Conservation (phyloP, 2,113 vertebrate species). For the Cryptoleucopteryx plumbea region DNA sequence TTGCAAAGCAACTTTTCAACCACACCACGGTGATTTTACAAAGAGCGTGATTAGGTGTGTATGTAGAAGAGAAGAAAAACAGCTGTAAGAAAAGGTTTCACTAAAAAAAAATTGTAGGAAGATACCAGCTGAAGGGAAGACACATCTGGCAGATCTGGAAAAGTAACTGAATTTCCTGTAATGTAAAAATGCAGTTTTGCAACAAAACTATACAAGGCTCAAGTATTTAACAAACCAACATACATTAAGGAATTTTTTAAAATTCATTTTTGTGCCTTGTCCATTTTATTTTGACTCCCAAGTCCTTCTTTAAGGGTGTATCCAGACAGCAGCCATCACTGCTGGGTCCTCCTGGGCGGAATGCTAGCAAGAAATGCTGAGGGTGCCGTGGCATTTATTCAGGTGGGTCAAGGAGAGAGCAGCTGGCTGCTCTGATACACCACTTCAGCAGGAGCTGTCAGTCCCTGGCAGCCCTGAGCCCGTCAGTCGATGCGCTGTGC, state of each 20-base stretch:
- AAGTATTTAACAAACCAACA: not conserved
- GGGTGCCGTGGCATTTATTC: not conserved
- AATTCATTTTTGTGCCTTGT: not conserved
- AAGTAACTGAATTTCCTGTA: not conserved
- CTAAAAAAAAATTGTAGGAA: not conserved
- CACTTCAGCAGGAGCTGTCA: not conserved
- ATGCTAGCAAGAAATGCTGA: not conserved
- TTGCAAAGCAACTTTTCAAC: not conserved
- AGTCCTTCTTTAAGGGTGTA: not conserved
- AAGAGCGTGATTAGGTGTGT: not conserved
- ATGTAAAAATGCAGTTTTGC: not conserved
- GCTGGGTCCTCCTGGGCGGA: not conserved
- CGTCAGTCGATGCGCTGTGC: accelerated
- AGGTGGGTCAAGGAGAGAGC: not conserved
- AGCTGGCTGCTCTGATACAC: not conserved
- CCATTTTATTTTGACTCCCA: not conserved
- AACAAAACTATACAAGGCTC: not conserved
- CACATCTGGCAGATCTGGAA: not conserved
- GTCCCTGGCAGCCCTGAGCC: not conserved
- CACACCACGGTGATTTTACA: not conserved
- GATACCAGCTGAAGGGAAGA: not conserved
- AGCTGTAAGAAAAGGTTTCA: not conserved
- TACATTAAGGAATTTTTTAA: not conserved
- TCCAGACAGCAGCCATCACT: not conserved
- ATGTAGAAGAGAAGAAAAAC: not conserved